Evolutionary conservation across 2,888 invertebrate species (phyloP), one percentile per base, ranked within the genome.

Genomic region (Caenorhabditis sp.): DNA sequence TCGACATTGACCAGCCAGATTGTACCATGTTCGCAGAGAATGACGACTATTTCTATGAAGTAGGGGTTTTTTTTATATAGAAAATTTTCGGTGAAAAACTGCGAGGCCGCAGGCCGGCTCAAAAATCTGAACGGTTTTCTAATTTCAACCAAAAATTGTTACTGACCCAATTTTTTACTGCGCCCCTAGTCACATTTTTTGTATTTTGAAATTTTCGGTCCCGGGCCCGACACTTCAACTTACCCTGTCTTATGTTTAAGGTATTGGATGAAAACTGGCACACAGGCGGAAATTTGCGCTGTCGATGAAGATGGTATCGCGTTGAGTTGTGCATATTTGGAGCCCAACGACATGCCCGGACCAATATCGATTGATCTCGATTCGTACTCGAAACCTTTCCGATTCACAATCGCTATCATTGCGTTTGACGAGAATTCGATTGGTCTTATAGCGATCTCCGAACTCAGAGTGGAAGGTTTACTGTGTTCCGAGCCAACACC

Each of bases 211-310:
- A 24, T n/a, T n/a, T n/a, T n/a, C n/a, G n/a, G n/a, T n/a, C n/a
- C n/a, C n/a, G n/a, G n/a, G n/a, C n/a, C n/a, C n/a, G n/a, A 12
- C 53, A 24, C 12, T 31, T 17, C 43, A 10, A 43, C 3, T 12
- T 17, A 43, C 12, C 2, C 8, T 58, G 10, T 10, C 8, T 24
- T 17, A 10, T 24, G 17, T 53, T 75, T 51, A 51, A 85, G 84
- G 66, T 86, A 83, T 63, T 86, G 86, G 86, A 72, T 86, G 66
- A 85, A 81, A 64, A 68, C 82, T 6, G 86, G 86, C 49, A 81
- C 84, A 17, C 86, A 86, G 59, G 86, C 85, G 1, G 84, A 86
- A 66, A 74, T 86, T 12, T 86, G 86, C 65, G 84, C 85, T 3
- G 69, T 84, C n/a, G 81, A 84, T 59, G 78, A 78, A 36, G 81